Evolutionary conservation across 1,140 invertebrate genomes (phyloP), one percentile per base, ranked within the genome.

Genomic region (Odontomachus brunneus): DNA sequence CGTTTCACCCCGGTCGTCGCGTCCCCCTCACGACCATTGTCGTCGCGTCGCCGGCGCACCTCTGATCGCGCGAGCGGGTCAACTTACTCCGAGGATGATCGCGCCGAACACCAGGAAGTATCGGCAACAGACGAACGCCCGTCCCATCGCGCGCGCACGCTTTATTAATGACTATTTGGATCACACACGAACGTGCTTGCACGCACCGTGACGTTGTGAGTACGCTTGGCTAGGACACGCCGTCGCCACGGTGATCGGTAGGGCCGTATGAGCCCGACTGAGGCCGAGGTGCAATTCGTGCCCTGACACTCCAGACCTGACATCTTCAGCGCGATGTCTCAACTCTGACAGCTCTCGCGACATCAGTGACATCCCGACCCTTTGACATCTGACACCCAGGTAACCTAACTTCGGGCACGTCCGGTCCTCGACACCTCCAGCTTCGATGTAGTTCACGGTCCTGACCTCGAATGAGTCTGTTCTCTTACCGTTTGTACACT

Each of bases 31-130:
- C 22, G 12, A 3, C 19, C 12, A 62, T 51, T 14, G 26, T 22
- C 14, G 3, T 59, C 12, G 15, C 49, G 60, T 44, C 38, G 9
- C 38, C 38, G 38, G 38, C 38, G 38, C 38, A 44, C 38, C 38
- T 44, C 38, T 44, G 29, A 73, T 49, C 51, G 19, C 67, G 75
- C 62, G 63, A 26, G 11, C 48, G 11, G 14, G 60, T 7, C 38
- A 55, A 93, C 92, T 92, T 88, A 93, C 92, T 15, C 89, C 91
- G 26, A 92, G 81, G 14, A 92, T n/a, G 57, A 93, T 65, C 44
- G 90, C 86, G 74, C 88, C 89, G 11, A 57, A 73, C 17, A 91
- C 60, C n/a, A 92, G 88, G 53, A 92, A 82, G 22, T 89, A 92
- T 4, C 88, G 89, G 9, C 91, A 84, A 72, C 92, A 93, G 26